phyloP scores from a whole-genome alignment of 2,797 vertebrate genomes.

The Gila robusta region DNA sequence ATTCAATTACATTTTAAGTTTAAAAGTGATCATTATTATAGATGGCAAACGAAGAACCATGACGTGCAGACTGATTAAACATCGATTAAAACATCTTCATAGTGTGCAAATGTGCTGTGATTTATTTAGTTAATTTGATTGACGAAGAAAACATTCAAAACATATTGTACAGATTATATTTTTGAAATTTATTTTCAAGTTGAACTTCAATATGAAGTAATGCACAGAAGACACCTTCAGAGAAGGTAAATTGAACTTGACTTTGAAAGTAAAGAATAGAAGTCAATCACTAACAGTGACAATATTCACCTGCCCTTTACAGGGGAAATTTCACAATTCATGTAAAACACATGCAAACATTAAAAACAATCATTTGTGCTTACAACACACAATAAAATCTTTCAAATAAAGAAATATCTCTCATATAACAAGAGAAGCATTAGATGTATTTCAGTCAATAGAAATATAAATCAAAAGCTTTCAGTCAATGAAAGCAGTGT shows the following conservation, averaged over 20 bases:
- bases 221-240: constrained; percentile 10
- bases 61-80: neutral
- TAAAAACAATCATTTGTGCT: neutral
- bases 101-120: neutral
- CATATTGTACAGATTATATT: neutral
- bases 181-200: neutral
- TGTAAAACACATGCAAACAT: constrained; percentile 36
- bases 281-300: constrained; percentile 16
- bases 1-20: neutral
- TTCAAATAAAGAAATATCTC: constrained; percentile 56
- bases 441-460: constrained; percentile 9
- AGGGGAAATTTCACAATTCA: neutral
- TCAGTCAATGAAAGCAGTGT: constrained; percentile 17
- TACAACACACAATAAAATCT: neutral
- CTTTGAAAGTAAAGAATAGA: constrained; percentile 1
- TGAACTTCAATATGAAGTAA: neutral
- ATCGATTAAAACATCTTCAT: neutral
- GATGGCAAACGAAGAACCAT: neutral
- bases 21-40: neutral
- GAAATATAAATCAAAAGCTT: neutral
- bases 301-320: neutral
- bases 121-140: neutral
- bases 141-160: too few relatives aligned
- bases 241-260: constrained; percentile 1
- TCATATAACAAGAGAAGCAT: constrained; percentile 56